Base-by-base conservation (phyloP, 2,888 invertebrate species). In the Nomada ferruginata region DNA sequence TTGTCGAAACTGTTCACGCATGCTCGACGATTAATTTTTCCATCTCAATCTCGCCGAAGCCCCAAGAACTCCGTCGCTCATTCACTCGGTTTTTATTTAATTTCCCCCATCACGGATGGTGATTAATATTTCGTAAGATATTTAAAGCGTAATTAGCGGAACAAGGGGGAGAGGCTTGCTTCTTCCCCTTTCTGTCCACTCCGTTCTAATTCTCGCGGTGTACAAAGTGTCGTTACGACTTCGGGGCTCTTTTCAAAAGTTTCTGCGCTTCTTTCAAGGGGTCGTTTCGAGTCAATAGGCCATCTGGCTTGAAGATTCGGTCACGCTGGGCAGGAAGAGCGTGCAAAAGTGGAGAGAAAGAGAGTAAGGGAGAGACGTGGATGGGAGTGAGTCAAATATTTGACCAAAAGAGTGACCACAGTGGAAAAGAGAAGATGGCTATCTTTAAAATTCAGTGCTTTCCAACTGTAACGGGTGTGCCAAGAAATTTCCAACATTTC, bases 381-480 rank as follows among this genome's bases (percentile, higher is more conserved):
- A 78, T 80, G 77, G 77, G 65, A 73, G 70, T 60, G 83, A 71
- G 78, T 88, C 89, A 89, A 90, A 90, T 90, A 89, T 90, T 90
- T 89, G 89, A 86, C 82, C 76, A 84, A 76, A 36, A 83, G 85
- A 80, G 69, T 79, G 78, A 80, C 79, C 75, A 18, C 65, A 53
- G 47, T 26, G 75, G 81, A 74, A 61, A 66, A 47, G 57, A 57
- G 79, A 85, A 88, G 87, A 89, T 89, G 82, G 89, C 87, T 87
- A 89, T 90, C 90, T 89, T 89, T 88, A 88, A 90, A 90, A 90
- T 90, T 90, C 87, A 89, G 81, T 85, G 72, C 79, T 68, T 79
- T 44, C 11, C 20, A 20, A 36, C 36, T 78, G 73, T 75, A 72
- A 81, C 77, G 77, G 73, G 76, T 77, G 11, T 69, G 42, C 10